A percentile compares a stretch with the other conserved stretches of the same genome.
These are phyloP conservation scores for Hemithea aestivaria DNA, from an alignment of 2,888 invertebrate species.

Conservation along the genomic window DNA sequence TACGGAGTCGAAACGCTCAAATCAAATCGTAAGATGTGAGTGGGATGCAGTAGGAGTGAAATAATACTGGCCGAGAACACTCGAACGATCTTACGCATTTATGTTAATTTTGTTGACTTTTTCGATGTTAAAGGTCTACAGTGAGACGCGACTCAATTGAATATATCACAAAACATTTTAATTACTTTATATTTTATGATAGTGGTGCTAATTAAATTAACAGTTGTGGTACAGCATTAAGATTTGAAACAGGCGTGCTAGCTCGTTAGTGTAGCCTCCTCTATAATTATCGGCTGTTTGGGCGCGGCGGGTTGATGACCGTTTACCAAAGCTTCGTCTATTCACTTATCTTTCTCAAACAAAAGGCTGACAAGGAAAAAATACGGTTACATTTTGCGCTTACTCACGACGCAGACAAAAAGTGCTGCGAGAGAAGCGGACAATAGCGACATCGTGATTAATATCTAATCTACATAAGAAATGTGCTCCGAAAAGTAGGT, in stretches of 20 bases:
- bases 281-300: conserved; percentile 56
- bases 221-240: conserved; percentile 28
- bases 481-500: conserved; percentile 24
- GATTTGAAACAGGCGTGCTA: conserved; percentile 36
- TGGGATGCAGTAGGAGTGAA: conserved; percentile 13
- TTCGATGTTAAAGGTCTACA: conserved; percentile 2
- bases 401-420: conserved; percentile 55
- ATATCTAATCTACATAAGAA: conserved; percentile 51
- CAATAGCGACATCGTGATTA: conserved; percentile 66
- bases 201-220: conserved; percentile 34
- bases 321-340: conserved; percentile 53
- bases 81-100: not conserved
- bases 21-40: conserved; percentile 9
- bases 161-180: conserved; percentile 24
- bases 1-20: conserved; percentile 4
- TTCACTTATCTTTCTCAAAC: conserved; percentile 72
- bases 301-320: conserved; percentile 58
- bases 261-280: conserved; percentile 57
- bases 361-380: conserved; percentile 54
- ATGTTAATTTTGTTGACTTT: conserved; percentile 10
- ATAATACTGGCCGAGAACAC: conserved; percentile 5
- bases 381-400: conserved; percentile 56
- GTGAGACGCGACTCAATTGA: conserved; percentile 18
- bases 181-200: conserved; percentile 24
- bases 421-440: conserved; percentile 39